Conservation (phyloP, 1,140 invertebrate species). For the Microvelia longipes region DNA sequence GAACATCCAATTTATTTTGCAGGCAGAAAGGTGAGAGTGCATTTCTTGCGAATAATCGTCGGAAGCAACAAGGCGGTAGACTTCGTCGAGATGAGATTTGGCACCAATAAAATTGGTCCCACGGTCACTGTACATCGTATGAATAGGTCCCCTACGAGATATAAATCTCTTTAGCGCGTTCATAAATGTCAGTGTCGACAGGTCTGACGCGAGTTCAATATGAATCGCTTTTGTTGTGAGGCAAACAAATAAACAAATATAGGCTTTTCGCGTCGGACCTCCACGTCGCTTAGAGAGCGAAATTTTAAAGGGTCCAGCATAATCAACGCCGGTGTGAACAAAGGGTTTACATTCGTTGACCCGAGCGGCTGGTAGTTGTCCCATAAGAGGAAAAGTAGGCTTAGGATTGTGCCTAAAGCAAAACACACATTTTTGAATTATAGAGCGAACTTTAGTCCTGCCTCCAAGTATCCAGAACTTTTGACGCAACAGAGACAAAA, state of each 20-base stretch:
- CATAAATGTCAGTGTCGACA: not conserved
- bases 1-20: not conserved
- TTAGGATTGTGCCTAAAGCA: not conserved
- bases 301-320: not conserved
- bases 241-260: not conserved
- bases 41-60: not conserved
- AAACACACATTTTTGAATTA: not conserved
- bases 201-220: not conserved
- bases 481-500: not conserved
- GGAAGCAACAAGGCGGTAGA: not conserved
- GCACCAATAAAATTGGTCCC: slow-evolving; percentile 15
- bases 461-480: not conserved
- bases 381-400: not conserved
- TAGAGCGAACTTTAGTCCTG: not conserved
- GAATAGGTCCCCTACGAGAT: slow-evolving; percentile 10
- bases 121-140: slow-evolving; percentile 9
- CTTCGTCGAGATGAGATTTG: not conserved
- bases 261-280: not conserved
- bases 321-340: not conserved
- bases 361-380: not conserved
- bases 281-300: not conserved
- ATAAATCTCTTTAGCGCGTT: slow-evolving; percentile 21
- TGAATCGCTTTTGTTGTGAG: not conserved
- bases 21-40: not conserved
- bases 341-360: not conserved